These are phyloP conservation scores for Rhegmatorhina hoffmannsi DNA, from an alignment of 2,113 vertebrate species.

Conservation along the genomic window DNA sequence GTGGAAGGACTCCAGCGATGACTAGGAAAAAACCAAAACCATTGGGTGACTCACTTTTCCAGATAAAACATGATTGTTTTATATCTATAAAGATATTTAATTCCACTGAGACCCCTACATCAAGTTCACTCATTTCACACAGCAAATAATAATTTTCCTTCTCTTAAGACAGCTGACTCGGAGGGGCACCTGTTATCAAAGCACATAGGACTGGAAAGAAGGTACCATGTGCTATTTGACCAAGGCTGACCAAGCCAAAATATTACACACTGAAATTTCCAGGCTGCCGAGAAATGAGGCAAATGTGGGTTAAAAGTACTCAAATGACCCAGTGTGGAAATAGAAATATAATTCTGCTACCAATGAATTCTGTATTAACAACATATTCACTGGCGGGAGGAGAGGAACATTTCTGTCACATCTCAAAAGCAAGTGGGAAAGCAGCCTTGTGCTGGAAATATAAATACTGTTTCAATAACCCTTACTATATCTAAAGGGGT, in stretches of 20 bases:
- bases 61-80: slow-evolving; percentile 13
- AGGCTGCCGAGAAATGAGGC: neutral
- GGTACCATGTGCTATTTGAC: neutral
- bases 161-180: neutral
- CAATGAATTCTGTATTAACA: slow-evolving; percentile 4
- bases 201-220: neutral
- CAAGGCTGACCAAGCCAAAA: neutral
- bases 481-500: neutral
- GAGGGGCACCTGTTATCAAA: neutral
- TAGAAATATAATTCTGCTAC: slow-evolving; percentile 13
- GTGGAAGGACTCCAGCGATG: neutral
- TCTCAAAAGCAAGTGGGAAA: slow-evolving; percentile 38
- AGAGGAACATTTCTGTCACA: slow-evolving; percentile 55
- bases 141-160: neutral
- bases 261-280: neutral
- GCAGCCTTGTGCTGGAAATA: slow-evolving; percentile 32
- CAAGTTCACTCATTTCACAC: neutral
- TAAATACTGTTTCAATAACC: slow-evolving; percentile 22
- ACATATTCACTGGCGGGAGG: neutral
- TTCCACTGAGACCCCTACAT: neutral
- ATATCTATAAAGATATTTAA: neutral
- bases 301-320: neutral
- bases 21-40: slow-evolving; percentile 9
- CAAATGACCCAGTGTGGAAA: slow-evolving; percentile 5
- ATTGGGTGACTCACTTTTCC: slow-evolving; percentile 38